Evolutionary conservation across 2,888 invertebrate genomes (phyloP).

Genomic region (Operophtera brumata): DNA sequence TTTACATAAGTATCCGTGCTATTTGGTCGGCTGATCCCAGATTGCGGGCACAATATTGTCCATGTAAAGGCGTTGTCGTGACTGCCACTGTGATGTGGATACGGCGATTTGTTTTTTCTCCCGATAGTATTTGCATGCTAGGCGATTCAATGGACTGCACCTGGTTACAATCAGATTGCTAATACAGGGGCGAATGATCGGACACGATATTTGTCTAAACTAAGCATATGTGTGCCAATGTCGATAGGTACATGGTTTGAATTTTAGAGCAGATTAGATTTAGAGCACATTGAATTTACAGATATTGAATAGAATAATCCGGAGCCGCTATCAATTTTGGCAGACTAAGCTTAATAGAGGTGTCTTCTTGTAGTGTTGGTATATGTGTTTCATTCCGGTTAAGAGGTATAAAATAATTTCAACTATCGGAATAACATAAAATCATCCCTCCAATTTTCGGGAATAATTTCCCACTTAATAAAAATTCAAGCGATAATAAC

Average conservation of each 20-base stretch:
- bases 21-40: conserved; percentile 75
- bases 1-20: conserved; percentile 79
- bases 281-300: no score
- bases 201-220: conserved; percentile 17
- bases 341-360: no score
- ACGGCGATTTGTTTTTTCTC: conserved; percentile 44
- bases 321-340: no score
- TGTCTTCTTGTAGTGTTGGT: no score
- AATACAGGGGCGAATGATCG: conserved; percentile 14
- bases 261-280: no score
- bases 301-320: no score
- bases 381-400: no score
- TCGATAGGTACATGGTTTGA: background rate
- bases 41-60: conserved; percentile 77
- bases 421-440: conserved; percentile 18
- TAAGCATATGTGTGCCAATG: background rate
- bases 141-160: conserved; percentile 30
- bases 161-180: conserved; percentile 27
- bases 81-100: conserved; percentile 53
- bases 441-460: conserved; percentile 7
- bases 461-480: conserved; percentile 49
- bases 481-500: conserved; percentile 54
- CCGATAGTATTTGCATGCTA: conserved; percentile 36
- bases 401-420: conserved; percentile 13
- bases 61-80: conserved; percentile 46